Percentiles rank a stretch among this genome's conserved stretches.
Conservation (phyloP, 2,888 invertebrate genomes). For the Sinohyriopsis cumingii region DNA sequence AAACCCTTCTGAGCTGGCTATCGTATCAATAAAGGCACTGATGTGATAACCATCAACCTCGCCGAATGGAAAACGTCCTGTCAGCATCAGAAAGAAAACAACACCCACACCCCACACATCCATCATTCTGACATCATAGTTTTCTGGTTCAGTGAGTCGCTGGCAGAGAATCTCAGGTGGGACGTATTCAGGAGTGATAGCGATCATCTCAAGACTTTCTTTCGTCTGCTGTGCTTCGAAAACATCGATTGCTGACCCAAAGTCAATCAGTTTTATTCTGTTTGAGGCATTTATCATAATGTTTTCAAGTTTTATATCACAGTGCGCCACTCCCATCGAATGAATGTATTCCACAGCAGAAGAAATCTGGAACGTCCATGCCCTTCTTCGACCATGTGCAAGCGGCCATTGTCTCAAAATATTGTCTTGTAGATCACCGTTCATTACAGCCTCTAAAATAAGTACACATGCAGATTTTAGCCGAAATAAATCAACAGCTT, state of each 20-base stretch:
- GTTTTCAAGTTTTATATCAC: conserved; percentile 40
- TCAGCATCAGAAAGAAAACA: conserved; percentile 33
- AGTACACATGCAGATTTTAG: conserved; percentile 31
- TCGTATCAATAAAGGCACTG: conserved; percentile 36
- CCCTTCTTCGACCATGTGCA: conserved; percentile 16
- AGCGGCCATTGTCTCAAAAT: conserved; percentile 28
- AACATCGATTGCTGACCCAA: conserved; percentile 32
- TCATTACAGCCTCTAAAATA: conserved; percentile 22
- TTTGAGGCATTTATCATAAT: conserved; percentile 20
- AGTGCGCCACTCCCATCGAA: conserved; percentile 29
- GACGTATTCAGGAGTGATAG: conserved; percentile 36
- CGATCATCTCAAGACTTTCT: conserved; percentile 35
- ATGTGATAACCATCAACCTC: conserved; percentile 34
- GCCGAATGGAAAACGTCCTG: conserved; percentile 36
- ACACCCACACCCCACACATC: conserved; percentile 40
- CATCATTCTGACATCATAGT: conserved; percentile 37
- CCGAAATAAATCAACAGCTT: conserved; percentile 26
- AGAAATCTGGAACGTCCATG: conserved; percentile 19
- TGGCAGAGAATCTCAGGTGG: conserved; percentile 42
- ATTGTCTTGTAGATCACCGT: conserved; percentile 30
- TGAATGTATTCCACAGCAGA: conserved; percentile 34
- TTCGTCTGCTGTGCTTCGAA: conserved; percentile 21
- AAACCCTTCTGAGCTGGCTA: conserved; percentile 23
- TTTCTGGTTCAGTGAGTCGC: conserved; percentile 15
- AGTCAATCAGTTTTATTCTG: conserved; percentile 31